These are phyloP conservation scores for Xestobium rufovillosum DNA, from an alignment of 2,888 invertebrate genomes.

Conservation along the genomic window DNA sequence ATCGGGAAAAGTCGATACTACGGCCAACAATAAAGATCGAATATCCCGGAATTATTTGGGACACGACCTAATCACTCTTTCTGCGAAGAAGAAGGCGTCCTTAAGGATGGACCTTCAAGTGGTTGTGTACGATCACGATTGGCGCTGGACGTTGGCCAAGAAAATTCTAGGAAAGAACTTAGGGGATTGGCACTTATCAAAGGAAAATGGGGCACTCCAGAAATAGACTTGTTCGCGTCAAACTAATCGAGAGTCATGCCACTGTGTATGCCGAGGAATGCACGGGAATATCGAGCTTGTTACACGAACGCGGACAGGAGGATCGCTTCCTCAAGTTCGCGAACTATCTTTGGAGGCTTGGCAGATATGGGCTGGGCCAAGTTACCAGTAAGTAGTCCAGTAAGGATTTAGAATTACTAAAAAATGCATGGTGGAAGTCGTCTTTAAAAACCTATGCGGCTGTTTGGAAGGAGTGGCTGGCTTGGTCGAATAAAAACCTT, in stretches of 20 bases:
- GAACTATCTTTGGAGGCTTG: no score
- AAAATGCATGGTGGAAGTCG: background rate
- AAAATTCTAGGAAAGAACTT: slow-evolving; percentile 1
- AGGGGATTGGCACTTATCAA: slow-evolving; percentile 2
- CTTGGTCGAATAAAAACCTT: background rate
- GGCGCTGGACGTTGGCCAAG: background rate
- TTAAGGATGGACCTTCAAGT: background rate
- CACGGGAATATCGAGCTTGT: no score
- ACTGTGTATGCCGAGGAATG: background rate
- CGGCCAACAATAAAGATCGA: background rate
- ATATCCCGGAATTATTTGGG: slow-evolving; percentile 1
- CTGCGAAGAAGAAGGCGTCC: background rate
- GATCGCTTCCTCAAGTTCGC: no score
- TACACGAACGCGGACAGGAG: no score
- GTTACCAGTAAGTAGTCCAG: no score
- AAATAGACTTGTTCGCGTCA: background rate
- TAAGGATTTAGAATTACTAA: no score
- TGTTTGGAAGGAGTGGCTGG: background rate
- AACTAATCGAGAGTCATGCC: background rate
- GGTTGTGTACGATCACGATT: background rate
- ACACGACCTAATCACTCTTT: background rate
- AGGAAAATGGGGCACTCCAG: slow-evolving; percentile 1
- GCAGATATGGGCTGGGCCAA: no score
- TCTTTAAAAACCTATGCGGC: background rate
- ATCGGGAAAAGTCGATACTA: slow-evolving; percentile 1